Evolutionary conservation across 1,140 invertebrate species (phyloP).

Genomic region (Cydia splendana): DNA sequence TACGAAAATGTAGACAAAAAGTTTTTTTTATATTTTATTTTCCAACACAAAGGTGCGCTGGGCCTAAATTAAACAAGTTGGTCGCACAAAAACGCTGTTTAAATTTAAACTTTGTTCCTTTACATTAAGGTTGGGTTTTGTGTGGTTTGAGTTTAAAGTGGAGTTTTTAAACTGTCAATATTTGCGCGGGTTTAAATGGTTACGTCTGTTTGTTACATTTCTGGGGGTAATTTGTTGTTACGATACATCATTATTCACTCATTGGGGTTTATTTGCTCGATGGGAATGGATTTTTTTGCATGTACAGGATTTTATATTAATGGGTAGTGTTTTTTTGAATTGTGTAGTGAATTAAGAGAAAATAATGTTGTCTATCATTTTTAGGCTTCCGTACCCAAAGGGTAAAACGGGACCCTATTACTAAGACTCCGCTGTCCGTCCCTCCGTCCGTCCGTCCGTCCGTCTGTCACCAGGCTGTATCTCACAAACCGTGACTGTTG

Average conservation of each 20-base stretch:
- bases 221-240: slow-evolving; percentile 5
- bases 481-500: no score
- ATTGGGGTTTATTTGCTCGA: background rate
- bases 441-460: no score
- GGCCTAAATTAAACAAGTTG: slow-evolving; percentile 49
- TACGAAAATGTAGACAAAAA: slow-evolving; percentile 40
- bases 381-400: no score
- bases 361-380: no score
- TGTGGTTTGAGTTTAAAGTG: background rate
- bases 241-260: background rate
- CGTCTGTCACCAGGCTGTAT: no score
- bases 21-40: slow-evolving; percentile 47
- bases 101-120: slow-evolving; percentile 32
- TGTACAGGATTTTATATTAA: background rate
- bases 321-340: no score
- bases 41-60: slow-evolving; percentile 44
- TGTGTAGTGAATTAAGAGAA: no score
- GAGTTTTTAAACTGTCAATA: slow-evolving; percentile 43
- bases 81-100: slow-evolving; percentile 6
- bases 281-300: background rate
- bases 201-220: slow-evolving; percentile 30
- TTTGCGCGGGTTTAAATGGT: slow-evolving; percentile 42
- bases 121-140: background rate
- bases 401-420: no score
- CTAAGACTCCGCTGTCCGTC: no score